Conservation (phyloP, 2,888 invertebrate genomes). For the Drosophila sordidula region DNA sequence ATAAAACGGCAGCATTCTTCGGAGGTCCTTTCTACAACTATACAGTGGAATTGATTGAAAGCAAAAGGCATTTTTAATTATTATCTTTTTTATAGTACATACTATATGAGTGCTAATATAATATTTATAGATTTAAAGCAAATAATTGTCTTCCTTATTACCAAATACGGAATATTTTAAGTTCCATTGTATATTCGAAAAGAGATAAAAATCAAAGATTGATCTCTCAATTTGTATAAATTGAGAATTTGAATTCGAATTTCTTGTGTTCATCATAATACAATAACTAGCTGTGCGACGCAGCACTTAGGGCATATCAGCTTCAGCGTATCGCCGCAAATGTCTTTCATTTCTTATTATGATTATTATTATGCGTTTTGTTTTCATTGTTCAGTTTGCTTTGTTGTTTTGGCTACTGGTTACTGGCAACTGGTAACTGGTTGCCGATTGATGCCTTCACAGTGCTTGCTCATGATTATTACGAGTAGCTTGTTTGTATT, state of each 20-base stretch:
- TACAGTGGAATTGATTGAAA: no score
- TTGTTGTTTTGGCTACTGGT: slow-evolving; percentile 46
- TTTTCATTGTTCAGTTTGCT: slow-evolving; percentile 42
- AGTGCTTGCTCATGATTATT: slow-evolving; percentile 46
- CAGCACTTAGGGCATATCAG: slow-evolving; percentile 26
- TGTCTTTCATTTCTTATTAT: slow-evolving; percentile 41
- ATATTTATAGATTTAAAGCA: slow-evolving; percentile 26
- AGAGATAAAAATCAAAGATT: background rate
- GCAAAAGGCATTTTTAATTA: no score
- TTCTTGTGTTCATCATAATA: background rate
- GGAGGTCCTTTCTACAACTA: no score
- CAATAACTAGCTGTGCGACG: background rate
- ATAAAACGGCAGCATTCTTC: no score
- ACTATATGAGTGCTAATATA: no score
- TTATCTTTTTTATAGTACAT: no score
- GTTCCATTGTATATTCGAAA: background rate
- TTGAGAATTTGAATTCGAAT: background rate
- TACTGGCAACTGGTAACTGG: slow-evolving; percentile 37
- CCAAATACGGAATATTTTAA: background rate
- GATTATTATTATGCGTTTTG: slow-evolving; percentile 37
- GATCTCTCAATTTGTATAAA: background rate
- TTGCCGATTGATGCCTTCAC: slow-evolving; percentile 56
- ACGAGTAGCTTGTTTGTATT: slow-evolving; percentile 66
- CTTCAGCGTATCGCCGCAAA: slow-evolving; percentile 19
- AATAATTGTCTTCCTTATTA: background rate